phyloP scores from a whole-genome alignment of 2,113 vertebrate species.

The Eira barbara region DNA sequence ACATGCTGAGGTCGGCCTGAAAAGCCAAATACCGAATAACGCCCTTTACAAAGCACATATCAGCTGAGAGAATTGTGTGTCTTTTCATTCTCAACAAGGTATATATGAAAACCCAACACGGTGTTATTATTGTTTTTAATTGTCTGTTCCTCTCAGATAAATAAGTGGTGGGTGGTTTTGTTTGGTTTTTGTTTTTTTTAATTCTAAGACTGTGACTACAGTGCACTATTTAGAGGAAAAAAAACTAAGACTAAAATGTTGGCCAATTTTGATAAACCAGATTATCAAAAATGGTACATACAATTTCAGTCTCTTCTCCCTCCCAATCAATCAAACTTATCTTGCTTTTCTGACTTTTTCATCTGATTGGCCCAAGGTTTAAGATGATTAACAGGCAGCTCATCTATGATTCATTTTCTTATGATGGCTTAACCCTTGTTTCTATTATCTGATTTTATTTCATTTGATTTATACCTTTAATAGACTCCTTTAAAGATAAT shows the following conservation, averaged over 20 bases:
- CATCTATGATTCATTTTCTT: slow-evolving; percentile 23
- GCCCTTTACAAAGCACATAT: neutral
- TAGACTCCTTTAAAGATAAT: neutral
- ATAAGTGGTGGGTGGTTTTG: neutral
- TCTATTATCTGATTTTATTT: slow-evolving; percentile 32
- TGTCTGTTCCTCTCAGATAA: neutral
- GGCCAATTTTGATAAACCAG: neutral
- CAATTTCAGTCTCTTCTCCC: neutral
- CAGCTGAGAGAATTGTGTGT: neutral
- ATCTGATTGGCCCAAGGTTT: neutral
- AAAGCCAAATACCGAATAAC: neutral
- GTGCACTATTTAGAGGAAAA: neutral
- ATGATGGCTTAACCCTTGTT: neutral
- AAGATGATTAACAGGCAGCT: neutral
- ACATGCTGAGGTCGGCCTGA: neutral
- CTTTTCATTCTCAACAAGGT: neutral
- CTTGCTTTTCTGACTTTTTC: neutral
- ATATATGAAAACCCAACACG: neutral
- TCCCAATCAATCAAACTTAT: neutral
- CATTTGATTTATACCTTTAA: neutral
- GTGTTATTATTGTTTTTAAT: neutral
- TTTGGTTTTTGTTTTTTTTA: neutral
- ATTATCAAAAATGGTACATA: neutral
- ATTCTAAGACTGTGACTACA: neutral
- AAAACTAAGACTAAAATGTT: neutral